phyloP scores from a whole-genome alignment of 2,113 vertebrate species.

The Reinhardtius hippoglossoides region DNA sequence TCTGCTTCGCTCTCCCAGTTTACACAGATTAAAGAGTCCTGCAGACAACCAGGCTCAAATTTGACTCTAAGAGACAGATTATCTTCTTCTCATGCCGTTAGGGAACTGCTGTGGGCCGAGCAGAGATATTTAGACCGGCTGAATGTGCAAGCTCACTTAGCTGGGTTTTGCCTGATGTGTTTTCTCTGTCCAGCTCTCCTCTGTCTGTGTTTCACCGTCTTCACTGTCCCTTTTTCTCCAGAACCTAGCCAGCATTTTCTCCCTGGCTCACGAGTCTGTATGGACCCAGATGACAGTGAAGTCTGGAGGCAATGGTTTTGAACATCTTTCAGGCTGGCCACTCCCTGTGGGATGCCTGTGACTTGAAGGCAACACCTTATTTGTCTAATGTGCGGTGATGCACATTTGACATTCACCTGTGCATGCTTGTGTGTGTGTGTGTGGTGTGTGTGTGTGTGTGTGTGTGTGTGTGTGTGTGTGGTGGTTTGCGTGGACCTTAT shows the following conservation, averaged over 20 bases:
- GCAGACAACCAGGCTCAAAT: conserved; percentile 31
- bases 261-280: conserved; percentile 36
- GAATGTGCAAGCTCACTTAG: conserved; percentile 14
- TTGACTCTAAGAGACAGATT: conserved; percentile 35
- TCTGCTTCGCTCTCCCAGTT: conserved; percentile 38
- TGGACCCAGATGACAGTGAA: conserved; percentile 61
- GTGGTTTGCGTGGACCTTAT: conserved; percentile 32
- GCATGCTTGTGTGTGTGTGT: conserved; percentile 4
- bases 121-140: conserved; percentile 14
- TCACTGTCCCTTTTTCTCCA: conserved; percentile 36
- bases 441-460: conserved; percentile 22
- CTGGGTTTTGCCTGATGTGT: conserved; percentile 3
- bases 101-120: conserved; percentile 20
- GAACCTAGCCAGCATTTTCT: conserved; percentile 15
- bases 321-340: conserved; percentile 51
- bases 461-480: conserved; percentile 30
- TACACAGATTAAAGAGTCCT: conserved; percentile 50
- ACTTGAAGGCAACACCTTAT: conserved; percentile 56
- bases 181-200: conserved; percentile 25
- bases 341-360: conserved; percentile 56
- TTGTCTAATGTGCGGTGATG: conserved; percentile 62
- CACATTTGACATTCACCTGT: conserved; percentile 63
- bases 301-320: conserved; percentile 67
- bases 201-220: conserved; percentile 17
- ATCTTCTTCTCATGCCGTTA: conserved; percentile 26